Evolutionary conservation across 2,888 invertebrate species (phyloP).

Genomic region (Podotricha telesiphe): DNA sequence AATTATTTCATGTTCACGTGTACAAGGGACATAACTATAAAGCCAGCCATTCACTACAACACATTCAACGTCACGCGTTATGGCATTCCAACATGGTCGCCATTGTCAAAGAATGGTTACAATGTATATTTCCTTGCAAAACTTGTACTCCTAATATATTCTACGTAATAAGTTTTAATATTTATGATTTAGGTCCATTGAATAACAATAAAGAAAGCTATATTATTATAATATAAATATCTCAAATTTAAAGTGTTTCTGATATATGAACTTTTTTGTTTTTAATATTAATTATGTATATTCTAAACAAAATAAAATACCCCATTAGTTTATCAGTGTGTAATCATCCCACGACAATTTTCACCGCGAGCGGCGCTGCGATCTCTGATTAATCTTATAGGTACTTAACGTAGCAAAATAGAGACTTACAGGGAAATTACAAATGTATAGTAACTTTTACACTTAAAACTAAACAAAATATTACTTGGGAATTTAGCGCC

Average conservation of each 20-base stretch:
- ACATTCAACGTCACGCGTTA: slow-evolving; percentile 47
- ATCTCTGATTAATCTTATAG: too few relatives aligned
- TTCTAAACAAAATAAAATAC: too few relatives aligned
- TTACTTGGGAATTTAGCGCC: too few relatives aligned
- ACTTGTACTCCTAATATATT: slow-evolving; percentile 21
- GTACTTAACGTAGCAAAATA: too few relatives aligned
- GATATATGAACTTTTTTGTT: too few relatives aligned
- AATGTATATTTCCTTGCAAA: slow-evolving; percentile 30
- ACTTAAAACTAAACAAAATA: too few relatives aligned
- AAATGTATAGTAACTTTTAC: too few relatives aligned
- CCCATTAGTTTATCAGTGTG: too few relatives aligned
- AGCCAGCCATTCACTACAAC: slow-evolving; percentile 24
- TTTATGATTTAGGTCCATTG: not conserved
- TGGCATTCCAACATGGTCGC: slow-evolving; percentile 55
- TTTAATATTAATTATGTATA: too few relatives aligned
- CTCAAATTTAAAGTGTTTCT: not conserved
- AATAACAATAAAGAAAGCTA: not conserved
- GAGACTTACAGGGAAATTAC: too few relatives aligned
- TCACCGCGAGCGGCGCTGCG: too few relatives aligned
- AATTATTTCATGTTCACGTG: slow-evolving; percentile 20
- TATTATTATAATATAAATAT: not conserved
- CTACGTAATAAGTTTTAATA: not conserved
- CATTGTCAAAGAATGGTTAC: slow-evolving; percentile 44
- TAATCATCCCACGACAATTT: too few relatives aligned
- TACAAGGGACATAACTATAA: slow-evolving; percentile 24